Conservation (phyloP, 2,797 vertebrate genomes). For the Microctenopoma stevenorrisi region DNA sequence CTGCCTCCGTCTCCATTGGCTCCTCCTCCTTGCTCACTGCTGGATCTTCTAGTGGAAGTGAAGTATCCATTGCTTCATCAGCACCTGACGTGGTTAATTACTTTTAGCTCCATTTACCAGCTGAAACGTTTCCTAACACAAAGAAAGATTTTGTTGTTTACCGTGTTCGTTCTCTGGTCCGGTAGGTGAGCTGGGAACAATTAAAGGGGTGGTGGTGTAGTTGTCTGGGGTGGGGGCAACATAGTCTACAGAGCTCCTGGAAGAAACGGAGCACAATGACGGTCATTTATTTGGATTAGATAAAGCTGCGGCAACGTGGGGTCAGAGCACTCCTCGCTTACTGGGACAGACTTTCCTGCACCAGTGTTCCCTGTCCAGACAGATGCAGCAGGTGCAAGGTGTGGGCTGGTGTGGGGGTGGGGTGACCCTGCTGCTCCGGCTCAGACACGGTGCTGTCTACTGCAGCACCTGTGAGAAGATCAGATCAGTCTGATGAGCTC, state of each 20-base stretch:
- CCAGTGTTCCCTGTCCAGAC: conserved; percentile 89
- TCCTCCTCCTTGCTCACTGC: conserved; percentile 61
- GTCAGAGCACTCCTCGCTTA: conserved; percentile 73
- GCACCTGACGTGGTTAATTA: conserved; percentile 58
- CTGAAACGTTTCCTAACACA: neutral
- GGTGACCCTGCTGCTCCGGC: conserved; percentile 66
- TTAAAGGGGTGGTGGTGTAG: conserved; percentile 82
- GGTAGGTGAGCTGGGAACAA: conserved; percentile 93
- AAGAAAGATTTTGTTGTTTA: conserved; percentile 32
- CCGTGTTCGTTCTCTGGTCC: conserved; percentile 72
- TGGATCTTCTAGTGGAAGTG: conserved; percentile 70
- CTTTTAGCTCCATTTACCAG: neutral
- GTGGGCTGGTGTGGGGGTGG: conserved; percentile 84
- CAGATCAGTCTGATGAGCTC: neutral
- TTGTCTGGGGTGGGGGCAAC: conserved; percentile 84
- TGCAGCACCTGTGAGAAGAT: conserved; percentile 67
- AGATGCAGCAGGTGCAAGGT: conserved; percentile 90
- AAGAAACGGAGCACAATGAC: neutral
- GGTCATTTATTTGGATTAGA: neutral
- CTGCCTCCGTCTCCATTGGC: conserved; percentile 70
- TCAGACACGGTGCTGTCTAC: conserved; percentile 84
- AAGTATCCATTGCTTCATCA: conserved; percentile 84
- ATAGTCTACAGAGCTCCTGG: conserved; percentile 87
- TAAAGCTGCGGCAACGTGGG: rapidly evolving
- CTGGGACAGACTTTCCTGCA: conserved; percentile 87